Conservation (phyloP, 2,888 invertebrate species). For the Drosophila melanosoma region DNA sequence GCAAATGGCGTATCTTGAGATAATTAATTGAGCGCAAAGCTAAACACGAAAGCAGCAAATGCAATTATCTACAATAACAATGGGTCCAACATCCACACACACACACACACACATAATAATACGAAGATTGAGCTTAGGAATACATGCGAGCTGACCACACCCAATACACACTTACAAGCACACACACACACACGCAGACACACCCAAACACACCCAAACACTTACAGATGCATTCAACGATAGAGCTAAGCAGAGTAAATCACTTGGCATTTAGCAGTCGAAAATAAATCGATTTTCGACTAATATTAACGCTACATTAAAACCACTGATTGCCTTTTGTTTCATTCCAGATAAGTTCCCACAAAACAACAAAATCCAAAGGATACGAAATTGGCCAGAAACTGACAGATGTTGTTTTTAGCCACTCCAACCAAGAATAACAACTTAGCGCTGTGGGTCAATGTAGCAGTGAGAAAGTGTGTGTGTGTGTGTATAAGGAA, state of each 20-base stretch:
- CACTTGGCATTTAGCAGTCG: conserved; percentile 73
- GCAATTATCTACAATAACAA: conserved; percentile 77
- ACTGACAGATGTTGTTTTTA: conserved; percentile 60
- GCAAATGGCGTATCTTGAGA: conserved; percentile 75
- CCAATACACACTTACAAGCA: conserved; percentile 9
- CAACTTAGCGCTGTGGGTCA: conserved; percentile 19
- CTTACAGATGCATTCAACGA: conserved; percentile 6
- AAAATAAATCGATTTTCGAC: conserved; percentile 77
- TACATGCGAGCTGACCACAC: conserved; percentile 22
- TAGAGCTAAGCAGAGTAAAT: conserved; percentile 57
- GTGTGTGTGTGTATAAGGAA: background rate
- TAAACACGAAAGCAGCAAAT: conserved; percentile 72
- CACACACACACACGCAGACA: conserved; percentile 12
- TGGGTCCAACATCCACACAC: conserved; percentile 5
- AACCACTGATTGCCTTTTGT: conserved; percentile 74
- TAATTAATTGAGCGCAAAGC: conserved; percentile 79
- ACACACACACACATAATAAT: conserved; percentile 6
- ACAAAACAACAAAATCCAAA: conserved; percentile 15
- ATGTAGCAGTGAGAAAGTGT: background rate
- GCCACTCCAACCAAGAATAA: conserved; percentile 24
- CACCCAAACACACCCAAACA: conserved; percentile 14
- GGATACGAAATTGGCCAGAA: conserved; percentile 34
- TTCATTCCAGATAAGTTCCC: conserved; percentile 74
- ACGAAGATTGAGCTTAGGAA: background rate
- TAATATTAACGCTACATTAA: conserved; percentile 75